These are phyloP conservation scores for Cancer borealis DNA, from an alignment of 2,888 invertebrate genomes.

Conservation along the genomic window DNA sequence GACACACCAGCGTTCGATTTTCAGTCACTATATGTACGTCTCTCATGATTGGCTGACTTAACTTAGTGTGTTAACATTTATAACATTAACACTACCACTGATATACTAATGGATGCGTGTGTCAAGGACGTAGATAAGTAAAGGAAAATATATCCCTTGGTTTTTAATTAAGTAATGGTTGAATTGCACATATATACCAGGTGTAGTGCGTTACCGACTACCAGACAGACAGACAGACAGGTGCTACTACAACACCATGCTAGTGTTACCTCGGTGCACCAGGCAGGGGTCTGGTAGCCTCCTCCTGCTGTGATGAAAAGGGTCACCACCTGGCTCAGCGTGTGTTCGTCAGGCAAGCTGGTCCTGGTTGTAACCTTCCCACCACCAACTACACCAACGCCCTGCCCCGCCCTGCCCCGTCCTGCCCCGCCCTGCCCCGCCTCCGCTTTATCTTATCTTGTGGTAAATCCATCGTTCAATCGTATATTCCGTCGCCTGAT, in stretches of 20 bases:
- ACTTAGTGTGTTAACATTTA: not conserved
- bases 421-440: not conserved
- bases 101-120: not conserved
- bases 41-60: not conserved
- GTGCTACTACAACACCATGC: not conserved
- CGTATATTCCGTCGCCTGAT: not conserved
- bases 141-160: not conserved
- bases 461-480: not conserved
- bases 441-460: conserved; percentile 4
- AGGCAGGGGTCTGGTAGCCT: not conserved
- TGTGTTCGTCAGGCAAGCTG: not conserved
- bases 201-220: not conserved
- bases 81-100: not conserved
- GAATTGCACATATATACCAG: not conserved
- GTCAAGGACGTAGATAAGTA: not conserved
- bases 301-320: not conserved
- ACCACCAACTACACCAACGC: not conserved
- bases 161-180: not conserved
- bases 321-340: not conserved
- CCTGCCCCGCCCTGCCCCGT: not conserved
- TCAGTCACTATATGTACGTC: not conserved
- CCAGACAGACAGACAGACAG: not conserved
- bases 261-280: not conserved
- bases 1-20: not conserved
- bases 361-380: not conserved